Evolutionary conservation across 1,140 invertebrate species (phyloP), one percentile per base, ranked within the genome.

Genomic region (Leptopilina clavipes): DNA sequence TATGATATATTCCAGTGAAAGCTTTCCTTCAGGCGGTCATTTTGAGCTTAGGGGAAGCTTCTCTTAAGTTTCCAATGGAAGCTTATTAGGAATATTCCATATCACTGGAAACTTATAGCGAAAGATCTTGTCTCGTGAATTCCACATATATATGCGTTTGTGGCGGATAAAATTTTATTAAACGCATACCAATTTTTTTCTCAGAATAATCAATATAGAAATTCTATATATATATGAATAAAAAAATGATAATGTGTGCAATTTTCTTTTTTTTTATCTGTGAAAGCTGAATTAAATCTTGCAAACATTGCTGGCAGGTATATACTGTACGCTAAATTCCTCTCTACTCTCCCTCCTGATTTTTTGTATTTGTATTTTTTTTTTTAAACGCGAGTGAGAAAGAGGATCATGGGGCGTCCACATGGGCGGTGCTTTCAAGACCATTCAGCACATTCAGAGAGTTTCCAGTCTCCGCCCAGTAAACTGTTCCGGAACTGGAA

Each of bases 391-490:
- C 18, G 44, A 74, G 81, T 75, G 37, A 59, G 72, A 12, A 74
- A 70, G 79, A 81, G 75, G 71, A 78, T 70, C 77, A 82, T 6
- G 79, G 83, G 83, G 83, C 79, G 81, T 81, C 81, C 71, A 81
- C 79, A 76, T 84, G 82, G 85, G 85, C 84, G 84, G 79, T 25
- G 74, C 84, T 45, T 65, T 78, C 74, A 75, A 77, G 65, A 77
- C 74, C 71, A 71, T 74, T 77, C 76, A 59, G 81, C 73, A 76
- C 48, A 71, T 59, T 48, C 52, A 17, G 76, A 17, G 76, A 70
- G 72, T 75, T 73, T 52, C 76, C 74, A 77, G 79, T 82, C 86
- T 82, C 87, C 87, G 84, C 87, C 87, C 85, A 79, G 80, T 65
- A 52, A 40, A 52, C 48, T 82, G 83, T 79, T 71, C 75, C 74